These are phyloP conservation scores for Taenioides sp. DNA, from an alignment of 2,797 vertebrate genomes.

Conservation along the genomic window DNA sequence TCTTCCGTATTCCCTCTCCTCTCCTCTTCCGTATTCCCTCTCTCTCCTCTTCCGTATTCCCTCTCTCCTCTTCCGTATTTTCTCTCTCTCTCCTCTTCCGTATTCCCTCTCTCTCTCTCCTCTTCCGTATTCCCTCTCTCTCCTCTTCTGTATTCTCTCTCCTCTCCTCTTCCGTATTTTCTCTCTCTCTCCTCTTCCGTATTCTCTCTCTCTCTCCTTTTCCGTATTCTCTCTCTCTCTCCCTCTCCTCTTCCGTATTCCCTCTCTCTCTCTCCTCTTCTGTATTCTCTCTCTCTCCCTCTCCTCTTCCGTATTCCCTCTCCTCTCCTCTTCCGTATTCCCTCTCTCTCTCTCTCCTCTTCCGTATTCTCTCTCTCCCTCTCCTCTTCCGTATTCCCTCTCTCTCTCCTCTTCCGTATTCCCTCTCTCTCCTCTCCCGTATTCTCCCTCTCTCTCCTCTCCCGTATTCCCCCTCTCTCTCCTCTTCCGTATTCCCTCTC, in stretches of 20 bases:
- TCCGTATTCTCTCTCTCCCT: no score
- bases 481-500: neutral
- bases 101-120: conserved; percentile 75
- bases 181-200: no score
- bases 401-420: no score
- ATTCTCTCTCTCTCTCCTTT: conserved; percentile 73
- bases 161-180: no score
- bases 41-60: no score
- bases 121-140: conserved; percentile 69
- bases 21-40: neutral
- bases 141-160: neutral
- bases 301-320: no score
- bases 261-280: conserved; percentile 37
- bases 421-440: no score
- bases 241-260: neutral
- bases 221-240: no score
- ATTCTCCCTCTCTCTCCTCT: conserved; percentile 48
- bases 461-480: no score
- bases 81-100: conserved; percentile 38
- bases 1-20: no score
- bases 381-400: neutral
- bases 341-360: conserved; percentile 65
- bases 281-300: conserved; percentile 27
- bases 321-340: neutral
- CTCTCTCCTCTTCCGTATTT: no score